A percentile compares a stretch with the other conserved stretches of the same genome.
phyloP scores from a whole-genome alignment of 2,888 invertebrate species.

The Mimas tiliae region DNA sequence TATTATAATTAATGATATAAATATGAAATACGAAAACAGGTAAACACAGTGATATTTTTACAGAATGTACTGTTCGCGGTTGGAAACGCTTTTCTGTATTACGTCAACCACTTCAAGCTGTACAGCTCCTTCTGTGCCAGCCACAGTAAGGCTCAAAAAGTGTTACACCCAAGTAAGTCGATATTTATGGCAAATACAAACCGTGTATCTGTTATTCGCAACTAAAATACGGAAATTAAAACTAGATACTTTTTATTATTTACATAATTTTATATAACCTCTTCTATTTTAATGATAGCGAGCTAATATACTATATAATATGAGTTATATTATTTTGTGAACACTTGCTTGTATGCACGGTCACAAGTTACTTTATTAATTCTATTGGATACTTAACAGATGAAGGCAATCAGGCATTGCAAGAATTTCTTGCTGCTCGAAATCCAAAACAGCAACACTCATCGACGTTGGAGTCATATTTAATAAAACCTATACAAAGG shows the following conservation, averaged over 20 bases:
- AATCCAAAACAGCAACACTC: constrained; percentile 99
- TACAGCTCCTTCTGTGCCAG: constrained; percentile 99
- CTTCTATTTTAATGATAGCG: too few species aligned
- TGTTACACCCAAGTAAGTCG: constrained; percentile 97
- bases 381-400: constrained; percentile 79
- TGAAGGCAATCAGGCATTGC: constrained; percentile 98
- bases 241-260: background rate
- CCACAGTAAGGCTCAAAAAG: constrained; percentile 99
- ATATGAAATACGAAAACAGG: constrained; percentile 31
- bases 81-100: constrained; percentile 98
- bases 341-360: too few species aligned
- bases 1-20: constrained; percentile 27
- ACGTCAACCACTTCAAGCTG: constrained; percentile 99
- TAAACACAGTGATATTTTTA: constrained; percentile 58
- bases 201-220: background rate
- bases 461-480: constrained; percentile 97
- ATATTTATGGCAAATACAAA: background rate
- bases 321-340: too few species aligned
- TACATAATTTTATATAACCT: background rate
- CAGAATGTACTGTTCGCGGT: constrained; percentile 98
- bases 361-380: constrained; percentile 3
- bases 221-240: background rate
- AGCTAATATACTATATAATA: too few species aligned
- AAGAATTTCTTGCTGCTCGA: constrained; percentile 96
- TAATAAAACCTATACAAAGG: constrained; percentile 99